Evolutionary conservation across 2,113 vertebrate species (phyloP), one percentile per base, ranked within the genome.

Genomic region (Heterocephalus glaber): DNA sequence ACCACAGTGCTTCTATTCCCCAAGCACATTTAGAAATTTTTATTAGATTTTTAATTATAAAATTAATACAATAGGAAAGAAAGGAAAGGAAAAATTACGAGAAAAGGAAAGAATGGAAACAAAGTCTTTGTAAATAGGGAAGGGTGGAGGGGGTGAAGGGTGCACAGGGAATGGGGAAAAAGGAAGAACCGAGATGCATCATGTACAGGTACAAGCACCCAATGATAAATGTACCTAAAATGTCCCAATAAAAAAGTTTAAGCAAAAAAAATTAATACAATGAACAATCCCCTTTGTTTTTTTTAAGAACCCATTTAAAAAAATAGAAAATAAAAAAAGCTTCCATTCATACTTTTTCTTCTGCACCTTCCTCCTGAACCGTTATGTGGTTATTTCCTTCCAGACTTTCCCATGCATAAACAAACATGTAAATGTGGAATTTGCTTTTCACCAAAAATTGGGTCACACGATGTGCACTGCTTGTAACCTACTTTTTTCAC

Each of bases 11-110:
- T 83, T 93, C 49, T 86, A 6, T 89, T 92, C 85, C 96, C 91
- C 30, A 47, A 87, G 87, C 80, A 79, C 74, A 56, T 86, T 77
- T 58, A 35, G 86, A 97, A 79, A 49, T 47, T 65, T 49, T 84
- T 63, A 87, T 96, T 94, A 88, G 86, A 85, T 95, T 95, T 94
- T 96, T 95, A 96, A 94, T 96, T 90, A 92, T 88, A 70, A 82
- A 90, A 95, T 90, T 60, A 97, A 96, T 88, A 72, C 30, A 77
- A 17, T 61, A n/a, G n/a, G n/a, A n/a, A n/a, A n/a, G n/a, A n/a
- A n/a, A n/a, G n/a, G n/a, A n/a, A n/a, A n/a, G n/a, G n/a, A n/a
- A n/a, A n/a, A n/a, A n/a, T n/a, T n/a, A n/a, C n/a, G n/a, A n/a
- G n/a, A n/a, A n/a, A n/a, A n/a, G n/a, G n/a, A n/a, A n/a, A n/a